Conservation (phyloP, 2,888 invertebrate genomes). For the Papilio protenor region DNA sequence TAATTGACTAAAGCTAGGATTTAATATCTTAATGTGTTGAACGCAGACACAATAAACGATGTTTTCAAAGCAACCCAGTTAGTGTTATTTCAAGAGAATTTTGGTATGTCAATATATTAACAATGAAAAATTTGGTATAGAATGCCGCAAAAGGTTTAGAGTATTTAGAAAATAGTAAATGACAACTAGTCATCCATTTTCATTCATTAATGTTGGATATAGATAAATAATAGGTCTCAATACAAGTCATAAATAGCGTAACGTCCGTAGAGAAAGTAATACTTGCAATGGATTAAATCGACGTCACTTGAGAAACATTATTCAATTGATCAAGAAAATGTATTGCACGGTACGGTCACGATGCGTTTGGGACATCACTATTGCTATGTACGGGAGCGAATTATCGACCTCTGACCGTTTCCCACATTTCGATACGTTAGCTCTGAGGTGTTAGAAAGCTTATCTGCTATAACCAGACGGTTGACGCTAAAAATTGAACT, state of each 20-base stretch:
- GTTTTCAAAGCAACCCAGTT: too few species aligned
- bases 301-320: constrained; percentile 18
- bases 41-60: too few species aligned
- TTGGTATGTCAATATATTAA: not conserved
- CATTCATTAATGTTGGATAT: not conserved
- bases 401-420: constrained; percentile 71
- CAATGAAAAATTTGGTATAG: not conserved
- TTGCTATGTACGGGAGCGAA: constrained; percentile 64
- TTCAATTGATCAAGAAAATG: constrained; percentile 27
- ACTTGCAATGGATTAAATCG: constrained; percentile 20
- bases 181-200: not conserved
- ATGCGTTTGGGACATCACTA: constrained; percentile 44
- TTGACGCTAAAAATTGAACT: constrained; percentile 61
- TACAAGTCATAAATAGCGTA: constrained; percentile 22
- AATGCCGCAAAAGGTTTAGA: not conserved
- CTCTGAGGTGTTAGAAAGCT: constrained; percentile 73
- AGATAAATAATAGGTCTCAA: constrained; percentile 17
- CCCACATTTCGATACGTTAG: constrained; percentile 66
- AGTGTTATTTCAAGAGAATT: not conserved
- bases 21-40: too few species aligned
- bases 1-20: too few species aligned
- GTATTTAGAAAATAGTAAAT: not conserved
- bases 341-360: constrained; percentile 4
- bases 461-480: constrained; percentile 56
- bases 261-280: constrained; percentile 17